These are phyloP conservation scores for Percina caprodes DNA, from an alignment of 2,113 vertebrate genomes.

Conservation along the genomic window DNA sequence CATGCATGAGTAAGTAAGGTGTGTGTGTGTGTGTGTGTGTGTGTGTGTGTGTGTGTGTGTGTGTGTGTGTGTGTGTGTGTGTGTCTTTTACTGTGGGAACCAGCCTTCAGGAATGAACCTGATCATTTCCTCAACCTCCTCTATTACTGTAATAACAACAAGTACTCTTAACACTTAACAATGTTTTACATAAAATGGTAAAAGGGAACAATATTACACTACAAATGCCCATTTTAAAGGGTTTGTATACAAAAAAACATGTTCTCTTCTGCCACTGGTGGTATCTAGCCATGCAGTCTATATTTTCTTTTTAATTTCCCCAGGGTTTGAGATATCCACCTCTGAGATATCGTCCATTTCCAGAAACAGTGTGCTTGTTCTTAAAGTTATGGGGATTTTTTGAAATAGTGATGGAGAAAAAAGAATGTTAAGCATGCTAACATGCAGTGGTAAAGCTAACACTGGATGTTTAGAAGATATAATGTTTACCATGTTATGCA, in stretches of 20 bases:
- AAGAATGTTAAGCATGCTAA: neutral
- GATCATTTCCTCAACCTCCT: slow-evolving; percentile 48
- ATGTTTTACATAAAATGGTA: neutral
- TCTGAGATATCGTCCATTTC: too few relatives aligned
- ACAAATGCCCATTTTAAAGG: too few relatives aligned
- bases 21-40: slow-evolving; percentile 35
- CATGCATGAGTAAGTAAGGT: slow-evolving; percentile 32
- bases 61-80: neutral
- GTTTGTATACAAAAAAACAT: too few relatives aligned
- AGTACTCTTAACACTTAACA: neutral
- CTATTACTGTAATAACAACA: slow-evolving; percentile 5
- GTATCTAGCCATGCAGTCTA: neutral
- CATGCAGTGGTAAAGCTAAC: neutral
- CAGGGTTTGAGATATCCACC: too few relatives aligned
- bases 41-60: slow-evolving; percentile 12
- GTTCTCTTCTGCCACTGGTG: neutral
- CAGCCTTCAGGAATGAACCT: slow-evolving; percentile 47
- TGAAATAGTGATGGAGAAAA: too few relatives aligned
- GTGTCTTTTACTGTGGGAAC: slow-evolving; percentile 58
- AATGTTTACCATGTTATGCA: neutral
- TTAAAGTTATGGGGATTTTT: too few relatives aligned
- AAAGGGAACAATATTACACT: neutral
- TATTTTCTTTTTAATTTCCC: neutral
- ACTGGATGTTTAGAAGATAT: neutral
- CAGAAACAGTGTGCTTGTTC: too few relatives aligned